These are phyloP conservation scores for Meloidogyne hapla DNA, from an alignment of 1,140 invertebrate species.

Conservation along the genomic window DNA sequence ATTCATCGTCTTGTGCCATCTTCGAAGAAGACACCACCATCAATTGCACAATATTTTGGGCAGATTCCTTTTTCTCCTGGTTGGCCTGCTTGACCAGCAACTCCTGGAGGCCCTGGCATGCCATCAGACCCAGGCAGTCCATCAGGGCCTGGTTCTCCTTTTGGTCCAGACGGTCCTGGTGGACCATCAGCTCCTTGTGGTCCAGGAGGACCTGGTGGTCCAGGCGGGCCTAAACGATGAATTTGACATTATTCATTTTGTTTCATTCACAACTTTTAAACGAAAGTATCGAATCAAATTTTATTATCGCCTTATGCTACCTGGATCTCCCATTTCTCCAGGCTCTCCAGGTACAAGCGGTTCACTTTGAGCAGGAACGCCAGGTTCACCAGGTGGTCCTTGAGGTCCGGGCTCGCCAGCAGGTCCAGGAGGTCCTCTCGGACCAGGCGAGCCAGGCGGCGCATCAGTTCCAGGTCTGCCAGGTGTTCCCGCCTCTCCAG, in stretches of 20 bases:
- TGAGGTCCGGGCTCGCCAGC: slow-evolving; percentile 35
- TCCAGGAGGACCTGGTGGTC: slow-evolving; percentile 39
- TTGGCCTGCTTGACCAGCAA: slow-evolving; percentile 48
- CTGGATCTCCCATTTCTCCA: neutral
- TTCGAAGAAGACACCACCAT: slow-evolving; percentile 54
- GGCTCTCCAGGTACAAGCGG: slow-evolving; percentile 17
- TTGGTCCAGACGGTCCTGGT: slow-evolving; percentile 45
- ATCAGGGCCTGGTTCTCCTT: slow-evolving; percentile 53
- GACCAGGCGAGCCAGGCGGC: slow-evolving; percentile 29
- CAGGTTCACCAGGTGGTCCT: slow-evolving; percentile 57
- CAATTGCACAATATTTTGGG: slow-evolving; percentile 55
- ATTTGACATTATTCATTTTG: neutral
- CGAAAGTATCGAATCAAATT: neutral
- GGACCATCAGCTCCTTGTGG: slow-evolving; percentile 50
- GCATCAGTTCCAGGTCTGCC: slow-evolving; percentile 23
- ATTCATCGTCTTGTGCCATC: slow-evolving; percentile 33
- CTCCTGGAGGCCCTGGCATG: slow-evolving; percentile 53
- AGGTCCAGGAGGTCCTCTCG: slow-evolving; percentile 36
- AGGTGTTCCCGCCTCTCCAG: slow-evolving; percentile 11
- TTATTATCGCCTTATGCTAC: neutral
- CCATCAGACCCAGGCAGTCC: slow-evolving; percentile 53
- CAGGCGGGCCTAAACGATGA: slow-evolving; percentile 36
- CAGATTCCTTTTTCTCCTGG: slow-evolving; percentile 59
- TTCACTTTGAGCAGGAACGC: slow-evolving; percentile 33
- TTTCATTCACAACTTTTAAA: neutral